Conservation (phyloP, 2,797 vertebrate genomes). For the Buphagus erythrorhynchus region DNA sequence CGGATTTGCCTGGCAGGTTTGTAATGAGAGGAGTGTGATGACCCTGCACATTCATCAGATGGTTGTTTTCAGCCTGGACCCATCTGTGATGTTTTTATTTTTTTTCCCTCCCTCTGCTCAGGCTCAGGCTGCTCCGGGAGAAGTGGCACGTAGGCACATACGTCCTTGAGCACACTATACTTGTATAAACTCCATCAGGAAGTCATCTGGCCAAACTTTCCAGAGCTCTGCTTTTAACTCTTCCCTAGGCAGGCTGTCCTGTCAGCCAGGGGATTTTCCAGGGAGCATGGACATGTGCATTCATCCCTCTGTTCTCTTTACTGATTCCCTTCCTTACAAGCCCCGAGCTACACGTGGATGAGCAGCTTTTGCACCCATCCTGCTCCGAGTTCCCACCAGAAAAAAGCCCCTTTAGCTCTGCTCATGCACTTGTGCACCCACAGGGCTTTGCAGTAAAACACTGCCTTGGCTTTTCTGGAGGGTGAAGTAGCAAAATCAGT, state of each 20-base stretch:
- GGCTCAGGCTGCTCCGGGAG: slow-evolving; percentile 41
- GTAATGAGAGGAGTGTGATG: slow-evolving; percentile 4
- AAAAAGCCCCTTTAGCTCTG: not conserved
- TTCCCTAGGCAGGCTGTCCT: slow-evolving; percentile 28
- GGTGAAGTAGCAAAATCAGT: not conserved
- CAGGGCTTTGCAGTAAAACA: not conserved
- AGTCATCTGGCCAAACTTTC: slow-evolving; percentile 72
- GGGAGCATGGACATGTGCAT: not conserved
- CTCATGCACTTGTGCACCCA: not conserved
- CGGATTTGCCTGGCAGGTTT: not conserved
- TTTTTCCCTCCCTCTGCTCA: slow-evolving; percentile 17
- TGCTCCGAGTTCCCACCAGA: not conserved
- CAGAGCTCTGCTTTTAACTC: slow-evolving; percentile 64
- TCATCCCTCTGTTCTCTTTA: not conserved
- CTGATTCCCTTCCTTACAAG: not conserved
- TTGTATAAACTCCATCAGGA: slow-evolving; percentile 75
- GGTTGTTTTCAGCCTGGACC: slow-evolving; percentile 44
- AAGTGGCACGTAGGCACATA: slow-evolving; percentile 72
- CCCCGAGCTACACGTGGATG: accelerated
- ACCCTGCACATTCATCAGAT: slow-evolving; percentile 30
- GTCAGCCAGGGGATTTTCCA: slow-evolving; percentile 16
- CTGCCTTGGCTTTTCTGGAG: not conserved
- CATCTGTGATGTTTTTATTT: slow-evolving; percentile 33
- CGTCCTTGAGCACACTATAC: slow-evolving; percentile 46
- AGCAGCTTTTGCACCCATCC: not conserved